Evolutionary conservation across 1,140 invertebrate species (phyloP).

Genomic region (Habropoda laboriosa): DNA sequence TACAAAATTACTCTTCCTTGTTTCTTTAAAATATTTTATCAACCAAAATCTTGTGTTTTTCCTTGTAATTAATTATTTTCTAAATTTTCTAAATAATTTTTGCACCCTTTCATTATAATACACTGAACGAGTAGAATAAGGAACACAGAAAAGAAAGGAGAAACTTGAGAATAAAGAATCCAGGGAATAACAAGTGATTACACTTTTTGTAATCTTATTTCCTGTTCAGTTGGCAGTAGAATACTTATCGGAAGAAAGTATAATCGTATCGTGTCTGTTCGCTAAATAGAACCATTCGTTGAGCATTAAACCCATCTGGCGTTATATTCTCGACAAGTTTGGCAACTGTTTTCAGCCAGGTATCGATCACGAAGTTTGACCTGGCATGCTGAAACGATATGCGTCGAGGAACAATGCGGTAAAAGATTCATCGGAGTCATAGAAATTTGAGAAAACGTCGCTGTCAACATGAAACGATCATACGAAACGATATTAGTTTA

Average conservation of each 20-base stretch:
- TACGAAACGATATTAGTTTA: background rate
- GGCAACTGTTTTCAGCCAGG: conserved; percentile 48
- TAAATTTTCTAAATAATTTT: no score
- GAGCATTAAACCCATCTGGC: conserved; percentile 41
- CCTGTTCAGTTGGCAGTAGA: background rate
- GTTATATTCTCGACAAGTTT: conserved; percentile 44
- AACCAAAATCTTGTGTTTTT: background rate
- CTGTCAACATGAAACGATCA: background rate
- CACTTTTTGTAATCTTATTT: background rate
- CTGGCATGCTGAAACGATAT: conserved; percentile 34
- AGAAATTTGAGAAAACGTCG: conserved; percentile 5
- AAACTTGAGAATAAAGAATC: background rate
- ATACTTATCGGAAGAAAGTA: background rate
- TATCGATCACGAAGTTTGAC: conserved; percentile 56
- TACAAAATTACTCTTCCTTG: background rate
- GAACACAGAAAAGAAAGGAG: background rate
- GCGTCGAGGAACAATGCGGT: conserved; percentile 37
- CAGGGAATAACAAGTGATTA: background rate
- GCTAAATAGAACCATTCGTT: conserved; percentile 40
- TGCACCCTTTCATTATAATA: background rate
- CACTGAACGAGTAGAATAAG: background rate
- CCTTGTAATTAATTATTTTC: background rate
- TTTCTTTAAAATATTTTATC: background rate
- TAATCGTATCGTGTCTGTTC: conserved; percentile 22
- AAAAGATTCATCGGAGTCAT: conserved; percentile 23